Percentiles rank a stretch among this genome's conserved stretches.
Evolutionary conservation across 2,797 vertebrate genomes (phyloP).

Genomic region (Tapirus indicus): DNA sequence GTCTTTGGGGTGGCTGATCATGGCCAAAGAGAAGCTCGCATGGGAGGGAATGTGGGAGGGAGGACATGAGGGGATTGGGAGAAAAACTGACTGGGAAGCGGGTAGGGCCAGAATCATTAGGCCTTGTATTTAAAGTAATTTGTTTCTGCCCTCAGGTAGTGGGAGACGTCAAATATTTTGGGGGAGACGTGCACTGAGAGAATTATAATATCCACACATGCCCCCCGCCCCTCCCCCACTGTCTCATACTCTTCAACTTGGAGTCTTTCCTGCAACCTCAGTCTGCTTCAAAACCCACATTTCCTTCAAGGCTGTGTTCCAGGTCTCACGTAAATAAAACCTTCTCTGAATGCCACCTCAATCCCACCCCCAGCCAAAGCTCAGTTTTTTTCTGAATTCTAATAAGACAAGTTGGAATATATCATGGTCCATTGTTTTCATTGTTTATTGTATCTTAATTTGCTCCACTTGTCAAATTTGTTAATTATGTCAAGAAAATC

Average conservation of each 20-base stretch:
- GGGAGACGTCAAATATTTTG: not conserved
- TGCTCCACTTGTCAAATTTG: not conserved
- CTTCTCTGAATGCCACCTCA: not conserved
- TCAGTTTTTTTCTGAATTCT: not conserved
- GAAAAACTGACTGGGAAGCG: not conserved
- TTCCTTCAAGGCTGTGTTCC: not conserved
- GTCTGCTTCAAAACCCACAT: not conserved
- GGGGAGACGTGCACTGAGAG: not conserved
- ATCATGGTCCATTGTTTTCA: not conserved
- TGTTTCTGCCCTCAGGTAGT: not conserved
- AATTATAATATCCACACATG: not conserved
- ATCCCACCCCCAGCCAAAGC: not conserved
- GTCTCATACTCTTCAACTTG: not conserved
- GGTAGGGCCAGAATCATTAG: not conserved
- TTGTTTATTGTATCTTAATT: not conserved
- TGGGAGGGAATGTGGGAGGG: accelerated
- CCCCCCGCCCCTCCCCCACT: too few relatives aligned
- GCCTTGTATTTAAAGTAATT: not conserved
- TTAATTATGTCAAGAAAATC: not conserved
- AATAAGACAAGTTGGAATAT: not conserved
- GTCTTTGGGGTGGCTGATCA: not conserved
- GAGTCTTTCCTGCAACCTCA: not conserved
- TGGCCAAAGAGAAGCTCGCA: not conserved
- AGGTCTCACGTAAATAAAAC: not conserved
- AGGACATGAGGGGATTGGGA: too few relatives aligned